Conservation (phyloP, 2,797 vertebrate genomes). For the Taenioides sp. region DNA sequence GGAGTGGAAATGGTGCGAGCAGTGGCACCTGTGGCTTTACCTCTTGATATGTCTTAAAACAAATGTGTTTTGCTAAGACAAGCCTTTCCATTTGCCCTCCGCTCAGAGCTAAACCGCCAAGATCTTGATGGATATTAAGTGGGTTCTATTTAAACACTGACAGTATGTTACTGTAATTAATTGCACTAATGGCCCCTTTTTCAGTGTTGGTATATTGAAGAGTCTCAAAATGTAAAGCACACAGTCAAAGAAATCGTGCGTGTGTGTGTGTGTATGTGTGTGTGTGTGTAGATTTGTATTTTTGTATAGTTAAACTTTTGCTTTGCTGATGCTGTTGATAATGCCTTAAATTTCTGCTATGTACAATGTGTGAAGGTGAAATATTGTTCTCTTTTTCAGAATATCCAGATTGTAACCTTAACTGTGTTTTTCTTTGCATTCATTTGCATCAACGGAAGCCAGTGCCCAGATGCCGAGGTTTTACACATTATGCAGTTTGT, state of each 20-base stretch:
- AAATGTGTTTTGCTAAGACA: slow-evolving; percentile 27
- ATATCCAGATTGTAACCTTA: slow-evolving; percentile 19
- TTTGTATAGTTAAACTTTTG: slow-evolving; percentile 55
- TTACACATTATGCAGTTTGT: slow-evolving; percentile 38
- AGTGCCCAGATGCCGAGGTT: slow-evolving; percentile 15
- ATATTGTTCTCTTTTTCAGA: slow-evolving; percentile 42
- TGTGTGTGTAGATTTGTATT: slow-evolving; percentile 66
- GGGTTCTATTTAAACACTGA: slow-evolving; percentile 49
- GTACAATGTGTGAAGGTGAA: slow-evolving; percentile 63
- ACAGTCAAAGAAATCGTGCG: slow-evolving; percentile 58
- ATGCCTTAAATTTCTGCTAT: slow-evolving; percentile 81
- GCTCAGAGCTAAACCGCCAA: slow-evolving; percentile 30
- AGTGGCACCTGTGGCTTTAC: slow-evolving; percentile 52
- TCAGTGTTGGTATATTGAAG: slow-evolving; percentile 74
- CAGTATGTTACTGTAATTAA: slow-evolving; percentile 70
- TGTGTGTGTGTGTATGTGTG: slow-evolving; percentile 75
- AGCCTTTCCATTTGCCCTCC: slow-evolving; percentile 22
- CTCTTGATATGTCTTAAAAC: slow-evolving; percentile 29
- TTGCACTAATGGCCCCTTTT: slow-evolving; percentile 79
- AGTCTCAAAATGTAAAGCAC: slow-evolving; percentile 65
- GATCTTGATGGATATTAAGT: slow-evolving; percentile 38
- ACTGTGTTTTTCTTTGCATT: slow-evolving; percentile 45
- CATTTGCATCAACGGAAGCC: slow-evolving; percentile 27
- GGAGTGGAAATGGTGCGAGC: slow-evolving; percentile 39
- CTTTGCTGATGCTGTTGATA: slow-evolving; percentile 77